A percentile compares a stretch with the other conserved stretches of the same genome.
These are phyloP conservation scores for Okamejei kenojei DNA, from an alignment of 2,797 vertebrate species.

Conservation along the genomic window DNA sequence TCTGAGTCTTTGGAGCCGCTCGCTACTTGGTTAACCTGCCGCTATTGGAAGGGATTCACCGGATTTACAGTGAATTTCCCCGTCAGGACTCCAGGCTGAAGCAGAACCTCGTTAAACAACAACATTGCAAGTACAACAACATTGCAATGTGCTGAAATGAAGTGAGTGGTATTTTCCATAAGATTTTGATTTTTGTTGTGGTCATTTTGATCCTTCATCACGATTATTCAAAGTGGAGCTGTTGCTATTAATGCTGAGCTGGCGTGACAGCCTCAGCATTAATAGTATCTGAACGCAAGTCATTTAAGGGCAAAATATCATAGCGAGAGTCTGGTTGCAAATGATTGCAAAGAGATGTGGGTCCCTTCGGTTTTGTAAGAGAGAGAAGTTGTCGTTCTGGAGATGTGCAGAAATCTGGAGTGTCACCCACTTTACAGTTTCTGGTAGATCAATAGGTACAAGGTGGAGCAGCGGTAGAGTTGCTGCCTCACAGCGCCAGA, in stretches of 20 bases:
- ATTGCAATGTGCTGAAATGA: neutral
- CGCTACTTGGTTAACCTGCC: neutral
- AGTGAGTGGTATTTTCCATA: neutral
- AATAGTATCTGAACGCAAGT: neutral
- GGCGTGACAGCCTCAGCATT: too few species aligned
- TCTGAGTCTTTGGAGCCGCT: neutral
- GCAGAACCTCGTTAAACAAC: neutral
- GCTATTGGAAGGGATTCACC: neutral
- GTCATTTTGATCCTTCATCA: neutral
- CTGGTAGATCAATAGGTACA: neutral
- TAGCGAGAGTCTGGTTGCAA: neutral
- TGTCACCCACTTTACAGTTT: neutral
- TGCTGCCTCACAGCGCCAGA: too few species aligned
- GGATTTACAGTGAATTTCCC: neutral
- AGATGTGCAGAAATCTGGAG: neutral
- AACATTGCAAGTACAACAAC: neutral
- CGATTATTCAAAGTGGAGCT: neutral
- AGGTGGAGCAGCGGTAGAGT: too few species aligned
- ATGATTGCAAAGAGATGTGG: neutral
- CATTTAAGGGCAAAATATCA: neutral
- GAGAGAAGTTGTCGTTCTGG: neutral
- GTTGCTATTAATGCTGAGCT: neutral
- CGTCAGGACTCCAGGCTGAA: neutral
- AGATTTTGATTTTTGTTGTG: too few species aligned
- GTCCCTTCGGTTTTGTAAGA: neutral